These are phyloP conservation scores for Drosophila trapezifrons DNA, from an alignment of 1,140 invertebrate genomes.

Conservation along the genomic window DNA sequence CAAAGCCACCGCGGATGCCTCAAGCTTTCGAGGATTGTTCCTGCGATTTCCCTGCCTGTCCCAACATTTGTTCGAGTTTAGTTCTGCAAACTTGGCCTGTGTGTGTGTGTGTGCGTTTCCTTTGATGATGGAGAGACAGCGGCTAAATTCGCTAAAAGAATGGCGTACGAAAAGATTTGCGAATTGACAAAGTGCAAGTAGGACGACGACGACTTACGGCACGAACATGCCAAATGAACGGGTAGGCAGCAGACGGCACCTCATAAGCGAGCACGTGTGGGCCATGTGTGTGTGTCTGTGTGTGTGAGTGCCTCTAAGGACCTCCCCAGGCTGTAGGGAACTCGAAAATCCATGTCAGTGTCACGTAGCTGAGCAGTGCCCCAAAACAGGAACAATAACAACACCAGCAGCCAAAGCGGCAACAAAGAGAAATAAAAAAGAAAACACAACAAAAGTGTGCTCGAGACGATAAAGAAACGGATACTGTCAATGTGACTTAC, in stretches of 20 bases:
- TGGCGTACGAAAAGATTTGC: conserved; percentile 78
- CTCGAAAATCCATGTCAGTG: conserved; percentile 83
- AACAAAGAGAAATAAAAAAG: conserved; percentile 20
- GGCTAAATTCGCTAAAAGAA: conserved; percentile 47
- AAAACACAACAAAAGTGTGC: conserved; percentile 49
- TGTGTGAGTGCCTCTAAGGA: conserved; percentile 56
- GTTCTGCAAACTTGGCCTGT: conserved; percentile 61
- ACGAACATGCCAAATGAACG: conserved; percentile 40
- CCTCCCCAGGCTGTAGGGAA: conserved; percentile 68
- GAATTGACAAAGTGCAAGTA: conserved; percentile 80
- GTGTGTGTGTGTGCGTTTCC: conserved; percentile 28
- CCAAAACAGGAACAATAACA: conserved; percentile 53
- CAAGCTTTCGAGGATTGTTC: conserved; percentile 18
- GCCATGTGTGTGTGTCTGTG: conserved; percentile 3
- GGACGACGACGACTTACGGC: conserved; percentile 44
- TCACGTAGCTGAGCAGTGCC: conserved; percentile 72
- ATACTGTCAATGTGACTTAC: conserved; percentile 44
- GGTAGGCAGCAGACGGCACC: conserved; percentile 41
- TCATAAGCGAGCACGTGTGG: conserved; percentile 36
- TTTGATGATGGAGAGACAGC: conserved; percentile 64
- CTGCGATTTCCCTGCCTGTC: conserved; percentile 28
- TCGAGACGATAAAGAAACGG: conserved; percentile 44
- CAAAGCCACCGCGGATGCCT: conserved; percentile 22
- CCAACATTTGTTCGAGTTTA: conserved; percentile 61
- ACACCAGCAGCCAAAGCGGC: conserved; percentile 35